Percentiles rank a stretch among this genome's conserved stretches.
These are phyloP conservation scores for Sebastolobus alascanus DNA, from an alignment of 2,797 vertebrate genomes.

Conservation along the genomic window DNA sequence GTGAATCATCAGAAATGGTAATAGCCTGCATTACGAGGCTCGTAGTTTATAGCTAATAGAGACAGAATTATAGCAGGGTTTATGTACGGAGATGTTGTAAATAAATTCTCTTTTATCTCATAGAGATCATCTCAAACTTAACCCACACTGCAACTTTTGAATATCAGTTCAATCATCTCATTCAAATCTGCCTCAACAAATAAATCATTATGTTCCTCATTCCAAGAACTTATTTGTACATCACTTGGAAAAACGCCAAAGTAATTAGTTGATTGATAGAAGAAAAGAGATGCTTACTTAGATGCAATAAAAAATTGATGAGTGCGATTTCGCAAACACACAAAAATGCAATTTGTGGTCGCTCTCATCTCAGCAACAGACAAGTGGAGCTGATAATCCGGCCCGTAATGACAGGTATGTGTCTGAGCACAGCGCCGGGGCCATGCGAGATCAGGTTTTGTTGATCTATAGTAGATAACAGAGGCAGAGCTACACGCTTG, in stretches of 20 bases:
- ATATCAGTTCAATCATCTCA: constrained; percentile 34
- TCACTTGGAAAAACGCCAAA: constrained; percentile 31
- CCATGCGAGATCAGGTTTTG: constrained; percentile 81
- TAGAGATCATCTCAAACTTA: constrained; percentile 1
- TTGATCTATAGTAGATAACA: constrained; percentile 57
- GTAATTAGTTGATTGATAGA: neutral
- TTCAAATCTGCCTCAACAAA: constrained; percentile 33
- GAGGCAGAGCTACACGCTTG: constrained; percentile 12
- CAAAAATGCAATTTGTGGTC: constrained; percentile 42
- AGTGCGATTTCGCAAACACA: constrained; percentile 17
- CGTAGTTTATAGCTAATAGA: constrained; percentile 38
- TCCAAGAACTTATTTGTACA: constrained; percentile 44
- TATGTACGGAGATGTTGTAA: constrained; percentile 8
- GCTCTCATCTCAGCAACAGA: constrained; percentile 34
- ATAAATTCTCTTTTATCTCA: neutral
- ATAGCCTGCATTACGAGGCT: constrained; percentile 8
- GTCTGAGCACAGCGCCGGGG: constrained; percentile 40
- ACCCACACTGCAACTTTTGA: constrained; percentile 17
- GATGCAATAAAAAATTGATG: neutral
- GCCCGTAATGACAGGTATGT: constrained; percentile 64
- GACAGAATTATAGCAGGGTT: constrained; percentile 34
- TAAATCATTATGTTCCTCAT: constrained; percentile 39
- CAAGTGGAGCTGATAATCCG: constrained; percentile 24
- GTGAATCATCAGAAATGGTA: constrained; percentile 29
- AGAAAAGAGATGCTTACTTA: neutral